Conservation (phyloP, 2,797 vertebrate genomes). For the Alcedo quadribrachys region DNA sequence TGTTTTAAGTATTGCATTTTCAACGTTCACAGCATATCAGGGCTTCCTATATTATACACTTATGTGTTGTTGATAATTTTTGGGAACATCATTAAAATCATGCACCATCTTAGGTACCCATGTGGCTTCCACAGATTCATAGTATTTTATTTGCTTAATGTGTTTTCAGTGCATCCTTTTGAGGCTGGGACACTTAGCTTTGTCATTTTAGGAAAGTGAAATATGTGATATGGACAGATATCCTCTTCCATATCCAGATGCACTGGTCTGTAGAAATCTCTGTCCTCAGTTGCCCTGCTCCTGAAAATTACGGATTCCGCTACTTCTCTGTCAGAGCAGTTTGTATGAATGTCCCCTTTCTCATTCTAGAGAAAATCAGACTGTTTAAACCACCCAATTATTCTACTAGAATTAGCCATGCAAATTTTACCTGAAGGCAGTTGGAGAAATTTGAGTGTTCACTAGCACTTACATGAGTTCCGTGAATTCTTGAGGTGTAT, state of each 20-base stretch:
- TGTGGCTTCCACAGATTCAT: neutral
- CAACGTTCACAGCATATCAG: neutral
- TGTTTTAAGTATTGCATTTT: neutral
- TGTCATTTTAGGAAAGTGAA: neutral
- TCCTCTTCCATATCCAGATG: neutral
- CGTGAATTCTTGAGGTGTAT: neutral
- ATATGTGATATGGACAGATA: neutral
- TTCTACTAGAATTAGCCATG: neutral
- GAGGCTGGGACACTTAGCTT: neutral
- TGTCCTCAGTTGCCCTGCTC: conserved; percentile 8
- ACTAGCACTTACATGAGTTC: neutral
- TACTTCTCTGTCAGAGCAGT: neutral
- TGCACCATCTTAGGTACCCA: neutral
- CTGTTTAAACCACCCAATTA: conserved; percentile 8
- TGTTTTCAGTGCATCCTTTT: neutral
- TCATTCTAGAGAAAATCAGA: neutral
- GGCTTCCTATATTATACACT: neutral
- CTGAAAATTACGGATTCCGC: neutral
- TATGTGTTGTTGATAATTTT: neutral
- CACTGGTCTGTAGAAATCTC: neutral
- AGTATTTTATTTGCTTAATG: neutral
- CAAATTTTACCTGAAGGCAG: conserved; percentile 30
- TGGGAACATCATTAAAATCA: neutral
- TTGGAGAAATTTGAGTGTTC: neutral
- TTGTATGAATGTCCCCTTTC: neutral